These are phyloP conservation scores for Tetragnatha montana DNA, from an alignment of 2,888 invertebrate genomes.

Conservation along the genomic window DNA sequence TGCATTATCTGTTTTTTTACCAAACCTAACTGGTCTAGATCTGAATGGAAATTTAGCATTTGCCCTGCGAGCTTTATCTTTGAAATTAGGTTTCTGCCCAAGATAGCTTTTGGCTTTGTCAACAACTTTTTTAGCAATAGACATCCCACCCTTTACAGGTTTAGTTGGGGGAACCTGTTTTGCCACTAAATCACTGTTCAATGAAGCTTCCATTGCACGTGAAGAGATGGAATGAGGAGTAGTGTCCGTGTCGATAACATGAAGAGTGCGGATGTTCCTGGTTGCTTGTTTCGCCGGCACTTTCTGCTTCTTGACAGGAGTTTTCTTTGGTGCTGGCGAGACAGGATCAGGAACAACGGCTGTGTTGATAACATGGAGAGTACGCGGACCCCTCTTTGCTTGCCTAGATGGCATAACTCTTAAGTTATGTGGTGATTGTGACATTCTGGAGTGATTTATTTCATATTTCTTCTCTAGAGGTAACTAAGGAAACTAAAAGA, in stretches of 20 bases:
- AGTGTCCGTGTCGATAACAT: no score
- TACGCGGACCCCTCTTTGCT: conserved; percentile 6
- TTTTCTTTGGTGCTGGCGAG: neutral
- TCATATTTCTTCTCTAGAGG: neutral
- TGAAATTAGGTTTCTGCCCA: neutral
- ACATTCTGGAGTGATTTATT: neutral
- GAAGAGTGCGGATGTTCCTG: no score
- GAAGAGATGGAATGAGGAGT: no score
- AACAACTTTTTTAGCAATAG: neutral
- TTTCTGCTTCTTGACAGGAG: neutral
- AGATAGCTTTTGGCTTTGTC: neutral
- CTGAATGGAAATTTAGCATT: no score
- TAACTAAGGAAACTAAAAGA: neutral
- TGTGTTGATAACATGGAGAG: conserved; percentile 29
- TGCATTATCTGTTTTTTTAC: no score
- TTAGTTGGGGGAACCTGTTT: no score
- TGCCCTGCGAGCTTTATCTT: neutral
- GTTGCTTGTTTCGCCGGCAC: neutral
- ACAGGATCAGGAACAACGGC: neutral
- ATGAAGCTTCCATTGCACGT: no score
- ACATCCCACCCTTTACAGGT: neutral
- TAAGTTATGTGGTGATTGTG: neutral
- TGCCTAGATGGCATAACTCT: neutral
- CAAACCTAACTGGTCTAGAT: no score
- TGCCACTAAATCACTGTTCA: no score